Evolutionary conservation across 2,113 vertebrate species (phyloP), one percentile per base, ranked within the genome.

Genomic region (Sander vitreus): DNA sequence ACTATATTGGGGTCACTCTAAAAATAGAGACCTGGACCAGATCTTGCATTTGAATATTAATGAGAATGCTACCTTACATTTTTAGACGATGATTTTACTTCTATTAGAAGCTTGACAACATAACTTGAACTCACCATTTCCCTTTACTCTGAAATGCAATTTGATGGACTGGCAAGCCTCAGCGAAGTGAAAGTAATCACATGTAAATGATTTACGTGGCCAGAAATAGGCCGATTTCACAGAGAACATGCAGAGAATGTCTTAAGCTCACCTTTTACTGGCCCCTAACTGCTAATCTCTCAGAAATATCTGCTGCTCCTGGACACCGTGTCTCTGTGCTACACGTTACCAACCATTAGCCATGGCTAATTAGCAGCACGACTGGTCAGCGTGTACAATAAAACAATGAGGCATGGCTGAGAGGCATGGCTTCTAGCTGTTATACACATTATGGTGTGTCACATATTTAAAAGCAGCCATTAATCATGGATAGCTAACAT

Each of bases 181-280:
- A 43, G 78, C 36, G 16, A 89, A 80, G 75, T 13, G n/a, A 85
- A 90, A 79, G 60, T 93, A 89, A 94, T 92, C 93, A 90, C 90
- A 91, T 92, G 92, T 92, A 84, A 93, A 93, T 93, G 86, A 91
- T 93, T 94, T 91, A 80, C 93, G 92, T 89, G 84, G 86, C 73
- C 83, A 84, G 78, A 73, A 89, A 94, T 82, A 88, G 91, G 88
- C 81, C 7, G 79, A 83, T 89, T 93, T 91, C 83, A 68, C 36
- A 19, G 39, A 66, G 91, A 93, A 89, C 88, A 93, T 27, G 89
- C 87, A 70, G 89, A 80, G 93, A 95, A 95, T 94, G 92, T 91
- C 84, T 88, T 93, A 94, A 95, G 90, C 91, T 88, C 71, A 89
- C 77, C 53, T 88, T 91, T 50, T 30, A 76, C 72, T 54, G 77